These are phyloP conservation scores for Pandemis cinnamomeana DNA, from an alignment of 2,888 invertebrate species.

Conservation along the genomic window DNA sequence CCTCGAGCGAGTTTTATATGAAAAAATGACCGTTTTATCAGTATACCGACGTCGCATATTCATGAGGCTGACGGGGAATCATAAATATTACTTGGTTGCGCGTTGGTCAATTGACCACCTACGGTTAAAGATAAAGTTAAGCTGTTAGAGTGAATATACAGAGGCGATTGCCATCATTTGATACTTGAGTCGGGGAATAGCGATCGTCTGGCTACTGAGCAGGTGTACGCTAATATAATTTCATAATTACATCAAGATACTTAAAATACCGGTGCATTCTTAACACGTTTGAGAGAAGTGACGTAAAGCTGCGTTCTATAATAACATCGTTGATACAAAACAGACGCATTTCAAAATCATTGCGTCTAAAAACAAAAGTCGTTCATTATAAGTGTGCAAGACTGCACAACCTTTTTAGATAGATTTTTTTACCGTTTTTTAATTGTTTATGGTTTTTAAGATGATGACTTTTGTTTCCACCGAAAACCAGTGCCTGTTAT, in stretches of 20 bases:
- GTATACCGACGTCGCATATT: conserved; percentile 69
- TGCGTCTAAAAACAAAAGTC: too few species aligned
- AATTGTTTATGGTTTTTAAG: too few species aligned
- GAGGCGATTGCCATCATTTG: conserved; percentile 29
- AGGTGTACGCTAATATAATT: conserved; percentile 6
- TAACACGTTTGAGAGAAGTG: background rate
- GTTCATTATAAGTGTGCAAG: too few species aligned
- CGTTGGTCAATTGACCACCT: conserved; percentile 22
- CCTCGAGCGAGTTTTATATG: conserved; percentile 51
- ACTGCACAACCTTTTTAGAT: too few species aligned
- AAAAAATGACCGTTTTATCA: conserved; percentile 74
- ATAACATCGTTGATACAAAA: too few species aligned
- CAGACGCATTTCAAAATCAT: too few species aligned
- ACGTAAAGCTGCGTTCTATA: too few species aligned
- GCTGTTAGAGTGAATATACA: conserved; percentile 33
- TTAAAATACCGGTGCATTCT: background rate
- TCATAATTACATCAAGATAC: background rate
- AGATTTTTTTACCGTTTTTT: too few species aligned
- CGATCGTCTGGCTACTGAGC: conserved; percentile 8
- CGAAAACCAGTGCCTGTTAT: too few species aligned
- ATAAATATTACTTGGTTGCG: conserved; percentile 64
- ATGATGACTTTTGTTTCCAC: too few species aligned
- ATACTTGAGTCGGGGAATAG: conserved; percentile 14
- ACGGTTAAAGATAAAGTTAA: conserved; percentile 35
- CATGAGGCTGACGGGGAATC: conserved; percentile 65